Percentiles rank a stretch among this genome's conserved stretches.
phyloP scores from a whole-genome alignment of 2,888 invertebrate genomes.

The Sthenelais limicola region DNA sequence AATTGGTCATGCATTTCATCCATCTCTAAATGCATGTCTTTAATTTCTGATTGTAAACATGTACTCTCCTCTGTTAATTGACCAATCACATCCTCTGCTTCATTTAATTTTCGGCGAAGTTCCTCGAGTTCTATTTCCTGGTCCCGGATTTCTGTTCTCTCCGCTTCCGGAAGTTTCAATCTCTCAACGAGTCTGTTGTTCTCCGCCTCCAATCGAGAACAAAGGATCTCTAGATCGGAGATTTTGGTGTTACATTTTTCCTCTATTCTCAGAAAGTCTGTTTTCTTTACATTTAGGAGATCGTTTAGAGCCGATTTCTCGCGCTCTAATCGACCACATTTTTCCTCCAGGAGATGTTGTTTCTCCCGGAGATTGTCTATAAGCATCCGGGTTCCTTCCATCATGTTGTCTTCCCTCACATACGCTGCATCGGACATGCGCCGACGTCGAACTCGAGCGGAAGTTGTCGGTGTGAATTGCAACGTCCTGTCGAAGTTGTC shows the following conservation, averaged over 20 bases:
- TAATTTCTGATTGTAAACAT: slow-evolving; percentile 91
- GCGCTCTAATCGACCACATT: slow-evolving; percentile 47
- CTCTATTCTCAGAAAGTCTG: slow-evolving; percentile 47
- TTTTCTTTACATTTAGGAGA: slow-evolving; percentile 49
- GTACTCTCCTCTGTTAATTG: slow-evolving; percentile 97
- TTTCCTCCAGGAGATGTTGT: slow-evolving; percentile 46
- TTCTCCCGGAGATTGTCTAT: slow-evolving; percentile 54
- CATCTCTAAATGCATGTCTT: slow-evolving; percentile 96
- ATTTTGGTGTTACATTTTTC: slow-evolving; percentile 49
- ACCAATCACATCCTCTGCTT: slow-evolving; percentile 92
- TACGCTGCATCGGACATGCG: slow-evolving; percentile 10
- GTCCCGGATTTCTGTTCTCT: slow-evolving; percentile 47
- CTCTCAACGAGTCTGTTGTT: slow-evolving; percentile 60
- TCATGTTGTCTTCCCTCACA: slow-evolving; percentile 51
- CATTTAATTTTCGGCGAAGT: slow-evolving; percentile 85
- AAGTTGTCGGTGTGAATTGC: slow-evolving; percentile 5
- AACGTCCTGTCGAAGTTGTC: slow-evolving; percentile 14
- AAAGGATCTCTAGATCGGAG: slow-evolving; percentile 54
- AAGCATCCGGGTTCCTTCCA: slow-evolving; percentile 52
- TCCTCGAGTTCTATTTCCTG: slow-evolving; percentile 52
- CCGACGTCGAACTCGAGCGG: slow-evolving; percentile 9
- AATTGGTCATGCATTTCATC: slow-evolving; percentile 95
- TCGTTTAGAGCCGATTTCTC: slow-evolving; percentile 51
- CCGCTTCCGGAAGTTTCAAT: slow-evolving; percentile 53
- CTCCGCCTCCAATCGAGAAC: slow-evolving; percentile 57